Evolutionary conservation across 2,888 invertebrate species (phyloP).

Genomic region (Drosophila paucipuncta): DNA sequence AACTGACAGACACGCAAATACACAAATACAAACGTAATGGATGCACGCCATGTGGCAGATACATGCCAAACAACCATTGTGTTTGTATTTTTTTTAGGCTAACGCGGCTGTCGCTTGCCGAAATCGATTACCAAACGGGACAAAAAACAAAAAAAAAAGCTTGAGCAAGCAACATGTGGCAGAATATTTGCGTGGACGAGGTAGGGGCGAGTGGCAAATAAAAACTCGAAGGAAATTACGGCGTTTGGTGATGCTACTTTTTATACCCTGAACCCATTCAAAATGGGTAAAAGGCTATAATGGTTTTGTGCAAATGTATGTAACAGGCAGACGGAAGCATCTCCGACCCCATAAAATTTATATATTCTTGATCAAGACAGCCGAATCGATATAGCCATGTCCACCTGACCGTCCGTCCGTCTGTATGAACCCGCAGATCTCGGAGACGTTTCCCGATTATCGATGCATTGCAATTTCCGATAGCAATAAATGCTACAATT

Average conservation of each 20-base stretch:
- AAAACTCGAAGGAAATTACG: constrained; percentile 25
- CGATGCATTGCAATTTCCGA: too few species aligned
- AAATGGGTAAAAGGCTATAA: too few species aligned
- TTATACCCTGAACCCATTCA: background rate
- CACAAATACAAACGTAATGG: constrained; percentile 1
- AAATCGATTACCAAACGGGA: constrained; percentile 63
- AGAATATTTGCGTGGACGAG: background rate
- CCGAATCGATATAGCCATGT: too few species aligned
- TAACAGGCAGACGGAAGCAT: too few species aligned
- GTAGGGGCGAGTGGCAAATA: constrained; percentile 8
- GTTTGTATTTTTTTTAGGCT: constrained; percentile 26
- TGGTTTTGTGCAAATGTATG: too few species aligned
- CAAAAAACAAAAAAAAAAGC: constrained; percentile 26
- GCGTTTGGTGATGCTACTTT: constrained; percentile 35
- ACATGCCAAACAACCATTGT: background rate
- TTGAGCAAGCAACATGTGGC: constrained; percentile 50
- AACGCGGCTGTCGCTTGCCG: constrained; percentile 53
- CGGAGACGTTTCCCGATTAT: too few species aligned
- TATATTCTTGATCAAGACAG: too few species aligned
- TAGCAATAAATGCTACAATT: too few species aligned
- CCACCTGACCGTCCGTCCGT: too few species aligned
- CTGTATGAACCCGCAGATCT: too few species aligned
- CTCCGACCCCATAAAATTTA: too few species aligned
- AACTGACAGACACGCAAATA: constrained; percentile 6
- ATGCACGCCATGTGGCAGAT: constrained; percentile 25